Percentiles rank a stretch among this genome's conserved stretches.
Conservation (phyloP, 2,888 invertebrate species). For the Stictocephala bisonia region DNA sequence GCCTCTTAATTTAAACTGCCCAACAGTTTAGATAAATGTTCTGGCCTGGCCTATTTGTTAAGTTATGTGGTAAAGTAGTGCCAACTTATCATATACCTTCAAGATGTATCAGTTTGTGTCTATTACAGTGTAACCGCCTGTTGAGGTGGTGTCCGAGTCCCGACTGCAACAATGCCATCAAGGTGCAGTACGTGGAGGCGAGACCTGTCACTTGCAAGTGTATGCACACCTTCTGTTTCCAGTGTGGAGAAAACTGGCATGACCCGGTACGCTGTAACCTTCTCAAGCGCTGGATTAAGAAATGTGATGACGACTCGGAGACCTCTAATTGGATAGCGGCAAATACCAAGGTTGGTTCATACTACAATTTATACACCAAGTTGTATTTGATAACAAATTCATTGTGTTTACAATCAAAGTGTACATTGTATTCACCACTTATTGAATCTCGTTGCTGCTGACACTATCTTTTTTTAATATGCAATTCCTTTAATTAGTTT, state of each 20-base stretch:
- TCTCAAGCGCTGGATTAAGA: constrained; percentile 96
- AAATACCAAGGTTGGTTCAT: constrained; percentile 84
- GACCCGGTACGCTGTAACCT: constrained; percentile 96
- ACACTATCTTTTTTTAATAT: too few species aligned
- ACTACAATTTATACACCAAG: too few species aligned
- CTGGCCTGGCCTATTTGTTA: too few species aligned
- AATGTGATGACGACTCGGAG: constrained; percentile 99
- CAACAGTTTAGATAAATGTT: too few species aligned
- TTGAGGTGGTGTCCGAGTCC: constrained; percentile 98
- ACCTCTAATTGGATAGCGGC: constrained; percentile 99
- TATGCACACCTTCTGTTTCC: constrained; percentile 93
- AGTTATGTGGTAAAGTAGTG: too few species aligned
- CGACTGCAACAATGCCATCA: constrained; percentile 96
- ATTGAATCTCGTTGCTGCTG: too few species aligned
- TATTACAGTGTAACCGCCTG: constrained; percentile 88
- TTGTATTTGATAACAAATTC: neutral
- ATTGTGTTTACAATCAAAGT: neutral
- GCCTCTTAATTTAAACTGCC: too few species aligned
- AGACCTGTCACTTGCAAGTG: constrained; percentile 95
- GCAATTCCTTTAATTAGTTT: too few species aligned
- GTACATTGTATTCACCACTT: too few species aligned
- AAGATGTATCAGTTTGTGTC: constrained; percentile 4
- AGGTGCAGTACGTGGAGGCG: constrained; percentile 90
- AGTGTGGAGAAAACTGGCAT: constrained; percentile 97
- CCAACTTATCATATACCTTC: too few species aligned